phyloP scores from a whole-genome alignment of 1,140 invertebrate species.

The Macrotrachela quadricornifera region DNA sequence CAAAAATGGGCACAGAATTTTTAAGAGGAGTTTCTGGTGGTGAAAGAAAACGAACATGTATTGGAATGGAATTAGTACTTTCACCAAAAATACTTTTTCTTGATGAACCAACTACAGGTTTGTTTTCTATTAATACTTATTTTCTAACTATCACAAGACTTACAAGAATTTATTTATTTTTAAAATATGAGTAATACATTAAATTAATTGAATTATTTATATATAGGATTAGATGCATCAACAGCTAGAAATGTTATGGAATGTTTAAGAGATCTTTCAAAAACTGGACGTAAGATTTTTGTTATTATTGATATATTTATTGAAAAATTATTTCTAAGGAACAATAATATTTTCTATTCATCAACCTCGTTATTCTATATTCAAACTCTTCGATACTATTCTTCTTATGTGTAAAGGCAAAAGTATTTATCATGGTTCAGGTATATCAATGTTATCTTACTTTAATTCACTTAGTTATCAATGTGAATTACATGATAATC shows the following conservation, averaged over 20 bases:
- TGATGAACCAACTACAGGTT: constrained; percentile 28
- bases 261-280: constrained; percentile 16
- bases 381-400: constrained; percentile 22
- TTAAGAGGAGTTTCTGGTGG: constrained; percentile 28
- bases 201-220: too few species aligned
- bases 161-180: too few species aligned
- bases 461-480: constrained; percentile 20
- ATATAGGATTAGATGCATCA: constrained; percentile 23
- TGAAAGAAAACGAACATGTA: constrained; percentile 26
- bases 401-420: constrained; percentile 21
- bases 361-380: constrained; percentile 29
- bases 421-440: constrained; percentile 22
- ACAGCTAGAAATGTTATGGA: constrained; percentile 28
- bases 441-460: constrained; percentile 17
- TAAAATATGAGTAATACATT: too few species aligned
- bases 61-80: constrained; percentile 30
- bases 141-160: too few species aligned
- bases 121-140: too few species aligned
- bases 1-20: constrained; percentile 25
- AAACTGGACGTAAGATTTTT: constrained; percentile 9
- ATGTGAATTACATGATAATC: constrained; percentile 27
- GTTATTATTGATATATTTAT: too few species aligned
- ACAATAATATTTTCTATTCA: constrained; percentile 30
- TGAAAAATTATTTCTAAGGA: constrained; percentile 6
- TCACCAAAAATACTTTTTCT: constrained; percentile 26